Base-by-base conservation (phyloP, 2,113 vertebrate species). In the Irena cyanogastra region DNA sequence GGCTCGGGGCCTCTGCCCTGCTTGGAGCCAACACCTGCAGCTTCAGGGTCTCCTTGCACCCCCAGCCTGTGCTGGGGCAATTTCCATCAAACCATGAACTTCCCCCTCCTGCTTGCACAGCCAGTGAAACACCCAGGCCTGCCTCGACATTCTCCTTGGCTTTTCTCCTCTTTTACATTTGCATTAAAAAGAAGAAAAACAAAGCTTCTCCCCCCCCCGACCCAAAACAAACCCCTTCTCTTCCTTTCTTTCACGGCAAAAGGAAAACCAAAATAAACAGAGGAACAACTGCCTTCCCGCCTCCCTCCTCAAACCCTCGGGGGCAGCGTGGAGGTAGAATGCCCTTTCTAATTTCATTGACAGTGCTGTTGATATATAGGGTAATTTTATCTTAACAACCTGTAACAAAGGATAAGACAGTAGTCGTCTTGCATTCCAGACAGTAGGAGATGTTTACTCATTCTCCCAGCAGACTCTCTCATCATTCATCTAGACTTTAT, bases 301-400 rank as follows among this genome's bases (percentile, higher is more conserved):
- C 79, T 93, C 68, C 63, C 31, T 42, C 64, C 64, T 70, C 61
- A 53, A 39, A n/a, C 90, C 87, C 95, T 95, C 52, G 47, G 31
- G 35, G 85, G 88, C 72, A 84, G 56, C 39, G 33, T 8, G 84
- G 80, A 87, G 94, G 94, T 91, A 96, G 89, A 96, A 95, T 86
- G 89, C 60, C 90, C 96, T 96, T 96, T 97, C 94, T 97, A 96
- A 96, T 95, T 97, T 96, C 87, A 97, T 95, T 97, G 97, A 95
- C 97, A 95, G 92, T 52, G 47, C 88, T 72, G 87, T 78, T 97
- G 97, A 97, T 97, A 94, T 96, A 97, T 97, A 90, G 95, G 97
- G 95, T 71, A 97, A 97, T 97, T 97, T 97, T 97, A 96, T 97
- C 97, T 97, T 97, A 97, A 97, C 96, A 97, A 97, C 97, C 95